Base-by-base conservation (phyloP, 2,888 invertebrate genomes). In the Amphimallon solstitiale region DNA sequence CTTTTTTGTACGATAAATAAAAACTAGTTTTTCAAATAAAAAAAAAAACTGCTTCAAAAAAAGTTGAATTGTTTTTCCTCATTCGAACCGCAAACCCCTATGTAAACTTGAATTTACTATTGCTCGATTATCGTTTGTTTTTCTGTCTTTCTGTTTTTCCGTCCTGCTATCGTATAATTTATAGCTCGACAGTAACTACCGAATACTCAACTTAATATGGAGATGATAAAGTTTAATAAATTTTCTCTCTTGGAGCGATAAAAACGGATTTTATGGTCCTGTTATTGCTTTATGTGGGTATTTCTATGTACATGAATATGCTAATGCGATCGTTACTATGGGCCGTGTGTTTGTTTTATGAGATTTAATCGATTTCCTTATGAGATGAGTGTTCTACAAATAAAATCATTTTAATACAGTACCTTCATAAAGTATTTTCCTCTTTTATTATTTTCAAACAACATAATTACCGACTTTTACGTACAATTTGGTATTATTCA, bases 291-390 rank as follows among this genome's bases (percentile, higher is more conserved):
- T 48, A 48, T 48, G 48, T 23, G 48, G 48, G 48, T 48, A 17
- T 23, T 48, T 48, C 48, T 23, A 23, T 23, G 15, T 51, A 51
- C 15, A 35, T 51, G 51, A 51, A 51, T 35, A 51, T 51, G 51
- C 51, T 51, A 51, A 51, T 51, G 6, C 15, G 10, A 34, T 35
- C 51, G 51, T 51, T 51, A 51, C 17, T 35, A 35, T 51, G 51
- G n/a, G 35, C n/a, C 15, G 51, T 51, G 51, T 51, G 51, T 34
- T 51, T 51, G 51, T 51, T 51, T 51, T 51, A 51, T 23, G 37
- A 46, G 10, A 35, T 14, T 51, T 51, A 51, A 35, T 51, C 51
- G 51, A 51, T 35, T 51, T 51, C 51, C 51, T 51, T 51, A 51
- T 51, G 51, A 9, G 17, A 51, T 35, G 5, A 51, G 5, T 7